phyloP scores from a whole-genome alignment of 2,113 vertebrate species.

The Rhodinocichla rosea region DNA sequence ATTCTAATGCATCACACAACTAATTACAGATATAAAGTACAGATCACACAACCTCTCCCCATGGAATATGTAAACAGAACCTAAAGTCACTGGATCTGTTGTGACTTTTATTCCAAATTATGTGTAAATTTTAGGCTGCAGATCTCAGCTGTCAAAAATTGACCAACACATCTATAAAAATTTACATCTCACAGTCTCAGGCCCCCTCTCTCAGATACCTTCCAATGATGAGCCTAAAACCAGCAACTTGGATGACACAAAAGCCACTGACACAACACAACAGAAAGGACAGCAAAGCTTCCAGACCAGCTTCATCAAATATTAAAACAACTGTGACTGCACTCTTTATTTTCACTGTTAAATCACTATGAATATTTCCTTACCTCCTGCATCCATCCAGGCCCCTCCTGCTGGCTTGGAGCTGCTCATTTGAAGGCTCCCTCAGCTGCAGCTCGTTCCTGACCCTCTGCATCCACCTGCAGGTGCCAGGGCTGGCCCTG shows the following conservation, averaged over 20 bases:
- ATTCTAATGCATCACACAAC: neutral
- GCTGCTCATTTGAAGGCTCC: neutral
- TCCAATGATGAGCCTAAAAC: neutral
- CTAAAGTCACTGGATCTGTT: neutral
- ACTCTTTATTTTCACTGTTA: neutral
- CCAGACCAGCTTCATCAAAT: neutral
- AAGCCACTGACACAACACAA: neutral
- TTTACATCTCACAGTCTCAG: neutral
- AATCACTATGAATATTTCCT: neutral
- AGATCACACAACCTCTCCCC: neutral
- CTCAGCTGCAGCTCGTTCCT: neutral
- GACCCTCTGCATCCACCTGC: neutral
- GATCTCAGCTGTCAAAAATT: neutral
- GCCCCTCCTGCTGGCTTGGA: fast-evolving
- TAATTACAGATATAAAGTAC: neutral
- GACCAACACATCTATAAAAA: neutral
- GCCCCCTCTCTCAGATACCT: neutral
- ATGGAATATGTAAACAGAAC: neutral
- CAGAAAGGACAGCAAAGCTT: neutral
- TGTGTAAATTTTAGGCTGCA: neutral
- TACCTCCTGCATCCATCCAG: neutral
- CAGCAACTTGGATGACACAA: neutral
- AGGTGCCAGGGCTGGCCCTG: neutral
- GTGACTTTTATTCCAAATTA: neutral
- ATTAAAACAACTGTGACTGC: neutral